Conservation (phyloP, 2,888 invertebrate species). For the Carcina quercana region DNA sequence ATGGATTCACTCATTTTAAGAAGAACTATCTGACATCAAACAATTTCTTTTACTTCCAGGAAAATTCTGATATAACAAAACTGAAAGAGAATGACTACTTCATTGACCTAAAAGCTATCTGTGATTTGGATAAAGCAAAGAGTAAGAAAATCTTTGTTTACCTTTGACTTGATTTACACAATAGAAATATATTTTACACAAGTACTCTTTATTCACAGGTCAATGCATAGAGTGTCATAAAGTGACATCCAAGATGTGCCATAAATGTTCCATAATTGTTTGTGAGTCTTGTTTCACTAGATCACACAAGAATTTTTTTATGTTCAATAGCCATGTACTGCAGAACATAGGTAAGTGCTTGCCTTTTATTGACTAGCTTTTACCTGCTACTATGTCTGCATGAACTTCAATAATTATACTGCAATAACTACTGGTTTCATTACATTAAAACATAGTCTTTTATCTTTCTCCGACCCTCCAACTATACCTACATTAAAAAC, state of each 20-base stretch:
- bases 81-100: slow-evolving; percentile 28
- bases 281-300: slow-evolving; percentile 58
- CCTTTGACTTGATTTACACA: neutral
- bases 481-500: too few relatives aligned
- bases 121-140: neutral
- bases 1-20: too few relatives aligned
- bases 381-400: too few relatives aligned
- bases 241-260: slow-evolving; percentile 47
- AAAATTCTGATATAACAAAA: slow-evolving; percentile 11
- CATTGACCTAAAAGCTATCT: slow-evolving; percentile 39
- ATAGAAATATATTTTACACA: neutral
- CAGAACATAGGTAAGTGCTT: slow-evolving; percentile 35
- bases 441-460: too few relatives aligned
- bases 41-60: neutral
- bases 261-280: slow-evolving; percentile 46
- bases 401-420: too few relatives aligned
- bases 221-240: slow-evolving; percentile 49
- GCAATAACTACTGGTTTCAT: too few relatives aligned
- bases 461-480: too few relatives aligned
- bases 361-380: too few relatives aligned
- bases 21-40: too few relatives aligned
- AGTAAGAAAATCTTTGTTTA: neutral
- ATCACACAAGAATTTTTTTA: slow-evolving; percentile 56
- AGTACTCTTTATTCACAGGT: slow-evolving; percentile 27
- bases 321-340: slow-evolving; percentile 54